Base-by-base conservation (phyloP, 1,140 invertebrate genomes). In the Drosophila azteca region DNA sequence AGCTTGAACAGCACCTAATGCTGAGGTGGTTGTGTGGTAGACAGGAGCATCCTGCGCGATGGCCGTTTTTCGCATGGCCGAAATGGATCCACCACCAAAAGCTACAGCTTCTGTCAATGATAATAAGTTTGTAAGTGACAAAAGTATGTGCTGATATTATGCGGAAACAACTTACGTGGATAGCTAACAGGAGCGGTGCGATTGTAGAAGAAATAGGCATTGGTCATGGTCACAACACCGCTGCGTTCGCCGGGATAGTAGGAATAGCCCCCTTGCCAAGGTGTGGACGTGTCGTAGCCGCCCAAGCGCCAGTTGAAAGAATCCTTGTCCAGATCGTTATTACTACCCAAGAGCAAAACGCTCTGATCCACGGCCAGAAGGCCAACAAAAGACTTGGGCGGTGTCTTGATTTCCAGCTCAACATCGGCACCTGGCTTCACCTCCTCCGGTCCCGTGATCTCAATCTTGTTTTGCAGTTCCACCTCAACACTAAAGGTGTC, bases 311-410 rank as follows among this genome's bases (percentile, higher is more conserved):
- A 93, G 6, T 84, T 76, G 4, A 92, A 84, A 4, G 93, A 75
- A 50, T 91, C 58, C 51, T 83, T 64, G 41, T 26, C 69, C 11
- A 91, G 43, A 35, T 91, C 90, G 43, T 90, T 90, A 24, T 78
- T 82, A 44, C 8, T 50, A 41, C 78, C 84, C 9, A 98, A 92
- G 2, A 97, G 84, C 0, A 96, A 85, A 0, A 97, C 96, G 92
- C 96, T 96, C 91, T 98, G 96, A 92, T 99, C 97, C 3, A 99
- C 94, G 0, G 90, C 97, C 60, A 97, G 91, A 5, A 99, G 90
- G 41, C 96, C 96, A 50, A 99, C 95, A 72, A 95, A 96, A 0
- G 97, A 98, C 88, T 97, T 95, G 0, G 97, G 95, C 83, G 95
- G 95, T 0, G 97, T 95, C 49, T 94, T 93, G 4, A 98, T 94